Evolutionary conservation across 2,113 vertebrate genomes (phyloP), one percentile per base, ranked within the genome.

Genomic region (Pseudorhombus dupliciocellatus): DNA sequence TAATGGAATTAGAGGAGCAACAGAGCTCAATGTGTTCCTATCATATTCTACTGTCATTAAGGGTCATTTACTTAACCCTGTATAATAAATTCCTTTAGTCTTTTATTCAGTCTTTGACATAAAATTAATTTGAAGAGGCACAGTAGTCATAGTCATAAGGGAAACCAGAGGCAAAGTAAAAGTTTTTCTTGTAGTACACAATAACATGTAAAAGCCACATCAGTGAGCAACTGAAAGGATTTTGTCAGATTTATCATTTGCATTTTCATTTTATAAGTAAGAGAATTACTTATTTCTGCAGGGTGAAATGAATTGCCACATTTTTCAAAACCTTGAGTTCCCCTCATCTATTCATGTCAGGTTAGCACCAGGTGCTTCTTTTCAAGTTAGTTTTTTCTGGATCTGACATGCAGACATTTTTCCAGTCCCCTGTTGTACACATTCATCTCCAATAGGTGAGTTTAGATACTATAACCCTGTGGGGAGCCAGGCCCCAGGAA

Each of bases 401-500:
- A 58, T 63, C 34, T 75, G 48, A 54, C 64, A 15, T 67, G 48
- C 71, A 57, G 65, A 63, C 64, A 56, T 68, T 70, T 68, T 70
- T 44, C 52, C n/a, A 40, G 34, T 40, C 54, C 21, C 56, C 16
- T 62, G 5, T 57, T 52, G n/a, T 50, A 31, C 15, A 7, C 51
- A 44, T 48, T 65, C 52, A 65, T 69, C 30, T 15, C 50, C 1
- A 64, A 8, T 30, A 51, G 64, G n/a, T 51, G 37, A 54, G n/a
- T 21, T 30, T 75, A 21, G 55, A 57, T 55, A 30, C 42, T 58
- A 28, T 68, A 14, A 15, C 21, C 62, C 63, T 50, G 22, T 44
- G 50, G 74, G 25, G 48, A 66, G 25, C 48, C 60, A 21, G 51
- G 51, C 48, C 75, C 69, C 67, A 66, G 71, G 76, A 78, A 87